These are phyloP conservation scores for Notamacropus eugenii DNA, from an alignment of 2,797 vertebrate genomes.

Conservation along the genomic window DNA sequence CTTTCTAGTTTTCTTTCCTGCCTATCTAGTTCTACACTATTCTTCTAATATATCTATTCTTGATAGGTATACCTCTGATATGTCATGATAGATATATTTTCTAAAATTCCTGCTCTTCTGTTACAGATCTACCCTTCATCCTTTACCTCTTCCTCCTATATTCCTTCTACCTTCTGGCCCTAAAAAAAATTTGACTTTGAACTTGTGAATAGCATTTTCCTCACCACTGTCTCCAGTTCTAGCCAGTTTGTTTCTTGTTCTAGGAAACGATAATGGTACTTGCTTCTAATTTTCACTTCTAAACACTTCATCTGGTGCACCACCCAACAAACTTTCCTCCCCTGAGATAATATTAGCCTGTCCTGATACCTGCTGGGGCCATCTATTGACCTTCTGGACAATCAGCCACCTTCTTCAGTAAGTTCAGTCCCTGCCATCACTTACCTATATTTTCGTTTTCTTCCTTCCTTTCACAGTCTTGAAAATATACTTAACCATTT, in stretches of 20 bases:
- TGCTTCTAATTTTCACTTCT: not conserved
- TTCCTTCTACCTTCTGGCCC: not conserved
- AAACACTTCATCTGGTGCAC: not conserved
- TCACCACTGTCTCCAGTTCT: not conserved
- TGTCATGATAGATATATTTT: not conserved
- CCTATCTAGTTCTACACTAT: not conserved
- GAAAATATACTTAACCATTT: not conserved
- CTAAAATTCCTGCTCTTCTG: not conserved
- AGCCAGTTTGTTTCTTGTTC: not conserved
- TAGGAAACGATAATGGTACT: not conserved
- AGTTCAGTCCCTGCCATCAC: not conserved
- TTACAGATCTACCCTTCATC: not conserved
- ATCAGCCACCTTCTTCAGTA: not conserved
- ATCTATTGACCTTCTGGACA: not conserved
- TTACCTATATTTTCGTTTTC: not conserved
- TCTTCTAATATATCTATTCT: not conserved
- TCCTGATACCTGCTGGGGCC: not conserved
- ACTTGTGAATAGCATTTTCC: not conserved
- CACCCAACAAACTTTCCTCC: not conserved
- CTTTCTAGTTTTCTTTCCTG: not conserved
- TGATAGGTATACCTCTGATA: not conserved
- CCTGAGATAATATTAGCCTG: not conserved
- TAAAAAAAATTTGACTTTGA: not conserved
- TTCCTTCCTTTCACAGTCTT: not conserved
- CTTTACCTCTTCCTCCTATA: not conserved